Conservation (phyloP, 2,797 vertebrate genomes). For the Aythya fuligula region DNA sequence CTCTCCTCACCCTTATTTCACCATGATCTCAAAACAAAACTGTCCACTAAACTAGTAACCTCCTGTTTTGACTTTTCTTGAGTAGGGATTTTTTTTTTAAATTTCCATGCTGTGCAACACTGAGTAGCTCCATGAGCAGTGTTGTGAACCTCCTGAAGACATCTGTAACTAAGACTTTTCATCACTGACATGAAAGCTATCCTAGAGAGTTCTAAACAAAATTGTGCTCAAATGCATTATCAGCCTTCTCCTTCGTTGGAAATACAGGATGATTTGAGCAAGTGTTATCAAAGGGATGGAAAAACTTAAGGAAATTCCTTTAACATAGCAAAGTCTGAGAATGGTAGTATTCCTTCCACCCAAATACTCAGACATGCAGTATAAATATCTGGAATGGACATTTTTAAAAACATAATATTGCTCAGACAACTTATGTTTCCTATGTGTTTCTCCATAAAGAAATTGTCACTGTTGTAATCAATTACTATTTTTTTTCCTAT, state of each 20-base stretch:
- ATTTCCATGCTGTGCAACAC: background rate
- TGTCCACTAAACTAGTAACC: background rate
- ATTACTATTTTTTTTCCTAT: background rate
- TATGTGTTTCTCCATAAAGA: background rate
- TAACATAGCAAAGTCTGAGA: background rate
- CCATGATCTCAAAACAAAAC: slow-evolving; percentile 28
- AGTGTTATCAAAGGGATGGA: background rate
- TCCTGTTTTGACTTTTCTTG: background rate
- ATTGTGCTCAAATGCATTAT: background rate
- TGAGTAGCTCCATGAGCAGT: background rate
- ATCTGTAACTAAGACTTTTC: background rate
- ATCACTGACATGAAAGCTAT: background rate
- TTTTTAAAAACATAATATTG: background rate
- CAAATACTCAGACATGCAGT: background rate
- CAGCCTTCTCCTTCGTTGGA: background rate
- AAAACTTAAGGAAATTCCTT: background rate
- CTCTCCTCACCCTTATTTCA: background rate
- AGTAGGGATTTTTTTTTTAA: slow-evolving; percentile 19
- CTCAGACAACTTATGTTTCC: background rate
- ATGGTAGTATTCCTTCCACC: background rate
- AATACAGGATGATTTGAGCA: background rate
- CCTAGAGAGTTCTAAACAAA: background rate
- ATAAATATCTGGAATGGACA: background rate
- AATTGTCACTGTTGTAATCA: background rate
- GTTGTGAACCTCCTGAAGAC: background rate